These are phyloP conservation scores for Dinomys branickii DNA, from an alignment of 2,113 vertebrate species.

Conservation along the genomic window DNA sequence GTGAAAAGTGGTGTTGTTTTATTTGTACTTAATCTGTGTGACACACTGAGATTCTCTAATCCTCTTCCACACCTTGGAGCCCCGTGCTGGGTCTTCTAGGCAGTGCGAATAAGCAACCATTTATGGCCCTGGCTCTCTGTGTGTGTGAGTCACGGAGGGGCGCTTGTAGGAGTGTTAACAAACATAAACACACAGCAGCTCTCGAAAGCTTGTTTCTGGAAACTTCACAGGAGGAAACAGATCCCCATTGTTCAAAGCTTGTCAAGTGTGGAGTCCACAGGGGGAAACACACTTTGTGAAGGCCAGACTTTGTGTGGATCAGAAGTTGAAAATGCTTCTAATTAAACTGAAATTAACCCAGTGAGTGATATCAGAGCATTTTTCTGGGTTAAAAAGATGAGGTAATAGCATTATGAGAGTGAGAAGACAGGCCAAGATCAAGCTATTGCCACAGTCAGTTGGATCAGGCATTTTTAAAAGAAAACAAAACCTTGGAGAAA, in stretches of 20 bases:
- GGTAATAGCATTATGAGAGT: not conserved
- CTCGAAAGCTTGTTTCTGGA: conserved; percentile 87
- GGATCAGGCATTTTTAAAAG: conserved; percentile 60
- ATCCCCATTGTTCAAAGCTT: conserved; percentile 85
- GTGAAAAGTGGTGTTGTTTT: conserved; percentile 51
- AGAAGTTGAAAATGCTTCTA: conserved; percentile 76
- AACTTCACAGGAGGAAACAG: conserved; percentile 84
- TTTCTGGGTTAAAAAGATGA: not conserved
- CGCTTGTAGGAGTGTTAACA: conserved; percentile 85
- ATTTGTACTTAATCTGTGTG: conserved; percentile 62
- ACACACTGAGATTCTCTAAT: conserved; percentile 72
- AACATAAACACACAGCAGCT: conserved; percentile 87
- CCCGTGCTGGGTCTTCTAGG: conserved; percentile 71
- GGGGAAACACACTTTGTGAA: conserved; percentile 73
- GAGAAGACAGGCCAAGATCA: conserved; percentile 60
- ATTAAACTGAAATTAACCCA: conserved; percentile 78
- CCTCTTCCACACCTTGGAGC: conserved; percentile 62
- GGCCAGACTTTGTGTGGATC: conserved; percentile 68
- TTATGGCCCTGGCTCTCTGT: conserved; percentile 83
- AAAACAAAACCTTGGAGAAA: conserved; percentile 63
- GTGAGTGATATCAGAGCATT: not conserved
- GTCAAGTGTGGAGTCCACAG: conserved; percentile 76
- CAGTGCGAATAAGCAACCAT: conserved; percentile 84
- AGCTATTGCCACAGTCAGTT: conserved; percentile 29
- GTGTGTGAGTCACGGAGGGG: conserved; percentile 84